Evolutionary conservation across 2,797 vertebrate genomes (phyloP), one percentile per base, ranked within the genome.

Genomic region (Tokudaia tokunoshimensis): DNA sequence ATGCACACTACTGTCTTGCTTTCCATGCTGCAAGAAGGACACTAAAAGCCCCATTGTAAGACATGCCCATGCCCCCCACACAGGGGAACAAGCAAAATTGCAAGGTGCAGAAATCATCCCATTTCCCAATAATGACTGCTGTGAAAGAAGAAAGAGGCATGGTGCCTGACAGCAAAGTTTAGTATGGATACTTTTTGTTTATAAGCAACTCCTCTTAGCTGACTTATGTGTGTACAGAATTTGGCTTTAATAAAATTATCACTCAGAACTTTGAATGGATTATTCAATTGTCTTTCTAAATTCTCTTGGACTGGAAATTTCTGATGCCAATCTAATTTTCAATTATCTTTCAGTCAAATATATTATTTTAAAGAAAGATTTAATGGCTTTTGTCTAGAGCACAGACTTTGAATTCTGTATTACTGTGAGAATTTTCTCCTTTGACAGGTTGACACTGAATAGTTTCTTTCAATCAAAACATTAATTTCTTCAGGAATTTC

Each of bases 291-390:
- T 59, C 41, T 85, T 55, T 41, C 8, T 55, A 22, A 59, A 93
- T 83, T 88, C 19, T 20, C 26, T 15, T 8, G 59, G 31, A 44
- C 1, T 15, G 22, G n/a, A n/a, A 31, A 44, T 61, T 61, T 70
- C 57, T 59, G 41, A 22, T 57, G 44, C 17, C 15, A 88, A 55
- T 84, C 29, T 78, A 72, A 63, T 85, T 74, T 63, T 87, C n/a
- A 31, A 74, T 89, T 31, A 78, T 6, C 0, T 26, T 75, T 47
- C 50, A 63, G 57, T 50, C 10, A 26, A 72, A 47, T 15, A 12
- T 92, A 41, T 90, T 74, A 26, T 65, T 50, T 93, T 81, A 26
- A 67, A 72, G 44, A 65, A 92, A 89, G 20, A 37, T 79, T 74
- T 61, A 31, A 79, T 63, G 37, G 10, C 24, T 81, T 83, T 74